phyloP scores from a whole-genome alignment of 2,888 invertebrate species.

The Pheosia gnoma region DNA sequence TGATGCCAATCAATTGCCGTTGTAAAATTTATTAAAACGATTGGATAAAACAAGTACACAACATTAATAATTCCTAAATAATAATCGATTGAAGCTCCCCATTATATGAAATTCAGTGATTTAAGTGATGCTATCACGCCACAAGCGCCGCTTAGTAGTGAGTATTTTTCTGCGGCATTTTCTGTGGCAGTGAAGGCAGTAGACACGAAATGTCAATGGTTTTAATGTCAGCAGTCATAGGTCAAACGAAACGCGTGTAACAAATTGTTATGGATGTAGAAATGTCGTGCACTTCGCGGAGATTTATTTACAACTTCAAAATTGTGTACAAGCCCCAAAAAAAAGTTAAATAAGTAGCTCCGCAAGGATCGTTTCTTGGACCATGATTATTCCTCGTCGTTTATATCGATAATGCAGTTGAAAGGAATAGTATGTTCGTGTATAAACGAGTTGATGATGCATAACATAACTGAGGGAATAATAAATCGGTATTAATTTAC shows the following conservation, averaged over 20 bases:
- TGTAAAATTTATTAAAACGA: not conserved
- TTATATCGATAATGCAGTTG: not conserved
- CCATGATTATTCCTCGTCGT: not conserved
- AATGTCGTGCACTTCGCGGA: conserved; percentile 16
- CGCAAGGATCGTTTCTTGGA: not conserved
- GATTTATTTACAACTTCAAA: conserved; percentile 1
- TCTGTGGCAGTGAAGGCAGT: conserved; percentile 13
- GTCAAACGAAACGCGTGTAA: conserved; percentile 30
- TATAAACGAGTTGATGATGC: conserved; percentile 13
- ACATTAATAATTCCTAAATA: conserved; percentile 25
- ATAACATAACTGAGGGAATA: conserved; percentile 20
- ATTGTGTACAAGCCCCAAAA: not conserved
- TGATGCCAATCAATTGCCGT: not conserved
- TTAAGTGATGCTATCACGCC: conserved; percentile 53
- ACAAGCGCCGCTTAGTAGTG: conserved; percentile 24
- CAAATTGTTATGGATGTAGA: conserved; percentile 10
- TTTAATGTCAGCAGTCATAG: conserved; percentile 47
- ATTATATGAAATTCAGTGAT: conserved; percentile 48
- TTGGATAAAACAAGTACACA: not conserved
- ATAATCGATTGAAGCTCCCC: conserved; percentile 39
- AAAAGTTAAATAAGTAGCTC: not conserved
- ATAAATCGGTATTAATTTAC: conserved; percentile 25
- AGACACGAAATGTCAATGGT: conserved; percentile 57
- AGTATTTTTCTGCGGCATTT: too few species aligned
- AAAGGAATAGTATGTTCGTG: not conserved